Evolutionary conservation across 53 echinoderm and acorn worm species (phyloP).

Genomic region (Holothuria leucospilota): DNA sequence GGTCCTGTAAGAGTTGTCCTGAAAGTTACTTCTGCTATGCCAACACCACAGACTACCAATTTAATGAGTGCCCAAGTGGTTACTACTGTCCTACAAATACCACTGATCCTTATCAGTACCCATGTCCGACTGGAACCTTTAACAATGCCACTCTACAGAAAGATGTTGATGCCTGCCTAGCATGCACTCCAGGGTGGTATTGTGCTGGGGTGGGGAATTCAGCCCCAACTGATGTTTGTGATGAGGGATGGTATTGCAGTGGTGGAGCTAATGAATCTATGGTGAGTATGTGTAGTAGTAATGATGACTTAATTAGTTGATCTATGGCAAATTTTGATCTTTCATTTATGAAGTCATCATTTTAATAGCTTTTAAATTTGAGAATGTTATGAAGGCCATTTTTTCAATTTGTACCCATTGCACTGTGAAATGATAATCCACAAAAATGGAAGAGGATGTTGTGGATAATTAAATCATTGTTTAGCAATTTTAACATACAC

Average conservation of each 20-base stretch:
- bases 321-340: too few relatives aligned
- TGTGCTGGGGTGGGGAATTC: slow-evolving; percentile 77
- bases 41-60: slow-evolving; percentile 91
- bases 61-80: slow-evolving; percentile 84
- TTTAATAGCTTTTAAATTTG: too few relatives aligned
- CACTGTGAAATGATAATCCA: too few relatives aligned
- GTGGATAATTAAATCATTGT: too few relatives aligned
- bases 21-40: slow-evolving; percentile 91
- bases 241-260: slow-evolving; percentile 89
- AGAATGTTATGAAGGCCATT: too few relatives aligned
- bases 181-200: slow-evolving; percentile 86
- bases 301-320: too few relatives aligned
- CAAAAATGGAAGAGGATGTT: too few relatives aligned
- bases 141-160: slow-evolving; percentile 83
- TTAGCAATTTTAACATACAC: too few relatives aligned
- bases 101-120: slow-evolving; percentile 80
- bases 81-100: slow-evolving; percentile 93
- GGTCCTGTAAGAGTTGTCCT: slow-evolving; percentile 80
- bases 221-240: slow-evolving; percentile 80
- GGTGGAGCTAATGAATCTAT: slow-evolving; percentile 81
- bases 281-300: slow-evolving; percentile 52
- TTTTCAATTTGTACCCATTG: too few relatives aligned
- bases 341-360: too few relatives aligned
- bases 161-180: slow-evolving; percentile 62
- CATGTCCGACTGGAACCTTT: slow-evolving; percentile 90